Evolutionary conservation across 2,888 invertebrate species (phyloP).

Genomic region (Sinelater perroti): DNA sequence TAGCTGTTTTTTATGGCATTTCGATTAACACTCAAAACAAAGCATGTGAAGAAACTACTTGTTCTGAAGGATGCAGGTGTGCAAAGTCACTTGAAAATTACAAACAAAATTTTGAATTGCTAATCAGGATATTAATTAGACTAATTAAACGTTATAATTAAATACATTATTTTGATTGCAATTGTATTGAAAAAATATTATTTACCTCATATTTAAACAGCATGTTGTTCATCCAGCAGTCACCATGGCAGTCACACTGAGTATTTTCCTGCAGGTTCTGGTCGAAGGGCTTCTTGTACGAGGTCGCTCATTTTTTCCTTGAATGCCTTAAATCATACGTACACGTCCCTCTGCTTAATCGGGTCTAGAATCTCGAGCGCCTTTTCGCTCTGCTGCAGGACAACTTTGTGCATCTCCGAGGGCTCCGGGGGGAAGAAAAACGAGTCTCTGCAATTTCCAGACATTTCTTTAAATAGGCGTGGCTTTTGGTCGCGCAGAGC

Average conservation of each 20-base stretch:
- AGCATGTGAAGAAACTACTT: too few species aligned
- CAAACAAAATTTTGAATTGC: too few species aligned
- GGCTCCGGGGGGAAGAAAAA: background rate
- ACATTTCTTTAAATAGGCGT: slow-evolving; percentile 40
- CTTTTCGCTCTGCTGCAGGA: background rate
- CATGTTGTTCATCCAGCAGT: slow-evolving; percentile 44
- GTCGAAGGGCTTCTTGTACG: background rate
- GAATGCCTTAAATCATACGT: slow-evolving; percentile 32
- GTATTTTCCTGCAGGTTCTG: slow-evolving; percentile 34
- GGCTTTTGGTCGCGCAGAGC: slow-evolving; percentile 45
- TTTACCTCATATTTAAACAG: slow-evolving; percentile 42
- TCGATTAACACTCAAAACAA: too few species aligned
- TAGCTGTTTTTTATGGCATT: too few species aligned
- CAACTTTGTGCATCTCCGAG: background rate
- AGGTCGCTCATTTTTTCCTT: background rate
- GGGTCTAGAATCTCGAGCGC: slow-evolving; percentile 22
- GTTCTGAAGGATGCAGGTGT: too few species aligned
- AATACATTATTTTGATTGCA: too few species aligned
- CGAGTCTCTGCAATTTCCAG: slow-evolving; percentile 1
- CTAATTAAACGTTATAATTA: too few species aligned
- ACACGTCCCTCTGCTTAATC: slow-evolving; percentile 14
- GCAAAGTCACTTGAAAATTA: too few species aligned
- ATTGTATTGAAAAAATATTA: background rate
- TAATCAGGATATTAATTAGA: too few species aligned
- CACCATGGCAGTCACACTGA: slow-evolving; percentile 45